Evolutionary conservation across 2,888 invertebrate species (phyloP), one percentile per base, ranked within the genome.

Genomic region (Drosophila borborema): DNA sequence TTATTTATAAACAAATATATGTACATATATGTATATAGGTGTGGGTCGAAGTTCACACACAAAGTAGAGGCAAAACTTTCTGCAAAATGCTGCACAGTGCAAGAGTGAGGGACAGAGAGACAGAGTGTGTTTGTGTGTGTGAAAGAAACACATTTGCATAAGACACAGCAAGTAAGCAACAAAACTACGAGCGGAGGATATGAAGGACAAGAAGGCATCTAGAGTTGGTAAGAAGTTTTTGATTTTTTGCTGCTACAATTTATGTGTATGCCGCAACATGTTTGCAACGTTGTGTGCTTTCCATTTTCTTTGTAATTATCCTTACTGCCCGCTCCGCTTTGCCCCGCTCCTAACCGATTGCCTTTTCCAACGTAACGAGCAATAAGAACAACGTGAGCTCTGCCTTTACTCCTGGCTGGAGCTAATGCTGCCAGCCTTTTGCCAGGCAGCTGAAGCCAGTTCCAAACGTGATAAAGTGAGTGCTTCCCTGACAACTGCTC

Each of bases 291-390:
- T 90, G 86, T 89, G 90, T 54, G 86, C 77, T 81, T 81, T 80
- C 80, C 87, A 86, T 85, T 90, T 87, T 84, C 78, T 89, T 87
- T 90, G 90, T 90, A 87, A 87, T 87, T 87, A 87, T 89, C 73
- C 90, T 69, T 68, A 66, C 74, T 66, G 64, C 62, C 46, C 43
- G 14, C 54, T 18, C 2, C 38, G 12, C 14, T n/a, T 18, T 8
- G 3, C 12, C 34, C 20, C n/a, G 2, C 3, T 23, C 28, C 18
- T 48, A 1, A 2, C 64, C 34, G 41, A 56, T 18, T 45, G 28
- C 16, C 54, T 23, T 40, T 38, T 1, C 10, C 53, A 61, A 54
- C 66, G 64, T 79, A 79, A 82, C 80, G 73, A 86, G 73, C 76
- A 80, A 64, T 54, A n/a, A 45, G 51, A 66, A 75, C 77, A 75